Base-by-base conservation (phyloP, 2,797 vertebrate species). In the Chromobotia macracanthus region DNA sequence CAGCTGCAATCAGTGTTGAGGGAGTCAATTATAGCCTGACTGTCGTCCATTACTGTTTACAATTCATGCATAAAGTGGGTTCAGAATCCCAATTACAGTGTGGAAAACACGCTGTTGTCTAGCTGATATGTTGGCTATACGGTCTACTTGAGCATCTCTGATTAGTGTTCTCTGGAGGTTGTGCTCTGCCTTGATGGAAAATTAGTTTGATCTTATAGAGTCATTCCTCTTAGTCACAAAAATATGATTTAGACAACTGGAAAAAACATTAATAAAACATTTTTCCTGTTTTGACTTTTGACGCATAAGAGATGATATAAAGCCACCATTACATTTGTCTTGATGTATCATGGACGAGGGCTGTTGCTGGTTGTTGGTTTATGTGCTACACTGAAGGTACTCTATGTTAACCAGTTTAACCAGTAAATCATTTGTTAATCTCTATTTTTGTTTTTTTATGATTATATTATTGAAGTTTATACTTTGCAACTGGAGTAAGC, bases 1-100 rank as follows among this genome's bases (percentile, higher is more conserved):
- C 56, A 71, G 72, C 72, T 75, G 63, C 77, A 79, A 82, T 73
- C 72, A 63, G 35, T 55, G 58, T 28, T 75, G 35, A 79, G 79
- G 23, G 46, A 64, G 75, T 75, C 19, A 60, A 48, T 79, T 77
- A 66, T 66, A 50, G 72, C 60, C 46, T 71, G 77, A 31, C 58
- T 64, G 56, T 64, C 72, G 77, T 79, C 48, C 77, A 79, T 65
- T 65, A 46, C 58, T 64, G 35, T 55, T 79, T 19, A 31, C 58
- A 35, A 79, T 72, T 79, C 68, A 72, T 65, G 58, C 0, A 12
- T 31, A 63, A 31, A 71, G 60, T 72, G 77, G 60, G 77, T 55
- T 71, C 68, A 79, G n/a, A 79, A 79, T 79, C 77, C 31, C 77
- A 79, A 79, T 65, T 71, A 79, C 25, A 12, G 68, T 65, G 76